Base-by-base conservation (phyloP, 2,888 invertebrate species). In the Sinodicranocentrus sp. region DNA sequence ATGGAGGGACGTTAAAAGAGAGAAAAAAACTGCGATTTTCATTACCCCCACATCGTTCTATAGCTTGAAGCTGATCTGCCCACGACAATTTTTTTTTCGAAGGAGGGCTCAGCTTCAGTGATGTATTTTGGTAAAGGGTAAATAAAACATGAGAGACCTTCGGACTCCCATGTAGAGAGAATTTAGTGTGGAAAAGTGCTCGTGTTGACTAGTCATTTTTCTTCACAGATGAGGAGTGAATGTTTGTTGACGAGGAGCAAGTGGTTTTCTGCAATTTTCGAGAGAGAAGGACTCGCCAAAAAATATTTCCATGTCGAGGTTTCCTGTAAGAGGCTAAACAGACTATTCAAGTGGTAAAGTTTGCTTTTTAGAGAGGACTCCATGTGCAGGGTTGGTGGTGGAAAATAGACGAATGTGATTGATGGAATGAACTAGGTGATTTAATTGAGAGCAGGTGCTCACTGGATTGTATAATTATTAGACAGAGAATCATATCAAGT, bases 131-230 rank as follows among this genome's bases (percentile, higher is more conserved):
- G 17, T 13, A 59, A 59, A 19, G 23, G 68, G 10, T 33, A 33
- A 33, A 33, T 10, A 33, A 33, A 33, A 33, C 33, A 33, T 6
- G 33, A 57, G 23, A 75, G 75, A 75, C 75, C 75, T 75, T 75
- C 75, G 52, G 48, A 65, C 61, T 75, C 21, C 75, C 75, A 75
- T 75, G 48, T 75, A 65, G 65, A 65, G 75, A 19, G 33, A 23
- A n/a, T 1, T 19, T 43, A 26, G 48, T 48, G 48, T 48, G 48
- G 48, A 10, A 10, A 15, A n/a, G 3, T 33, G 33, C 33, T 33
- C 33, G n/a, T n/a, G 48, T 48, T 48, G 48, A 48, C 10, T n/a
- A 3, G 15, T 5, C 48, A 48, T 48, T 48, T 48, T 39, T 13
- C 39, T 39, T 39, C 39, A n/a, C 33, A 33, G 33, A 33, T 33